phyloP scores from a whole-genome alignment of 1,140 invertebrate genomes.

The Antheraea mylitta region DNA sequence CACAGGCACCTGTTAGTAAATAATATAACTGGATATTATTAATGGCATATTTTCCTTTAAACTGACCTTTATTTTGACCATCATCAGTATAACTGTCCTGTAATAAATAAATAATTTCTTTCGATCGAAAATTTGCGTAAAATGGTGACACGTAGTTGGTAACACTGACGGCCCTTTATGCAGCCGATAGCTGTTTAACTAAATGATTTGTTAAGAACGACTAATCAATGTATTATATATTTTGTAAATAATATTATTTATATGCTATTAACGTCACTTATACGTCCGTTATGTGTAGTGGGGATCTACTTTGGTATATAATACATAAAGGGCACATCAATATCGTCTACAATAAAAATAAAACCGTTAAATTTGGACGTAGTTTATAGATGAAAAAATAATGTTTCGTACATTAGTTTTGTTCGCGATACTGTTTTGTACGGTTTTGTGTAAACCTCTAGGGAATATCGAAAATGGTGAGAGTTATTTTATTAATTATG shows the following conservation, averaged over 20 bases:
- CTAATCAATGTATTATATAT: constrained; percentile 20
- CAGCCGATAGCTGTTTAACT: constrained; percentile 9
- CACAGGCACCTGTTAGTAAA: no score
- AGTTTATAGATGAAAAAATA: not conserved
- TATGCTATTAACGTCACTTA: constrained; percentile 22
- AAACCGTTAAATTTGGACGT: not conserved
- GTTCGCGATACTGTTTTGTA: constrained; percentile 11
- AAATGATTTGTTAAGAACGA: constrained; percentile 13
- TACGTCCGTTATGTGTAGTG: constrained; percentile 9
- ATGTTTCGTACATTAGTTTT: constrained; percentile 10
- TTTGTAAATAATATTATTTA: constrained; percentile 24
- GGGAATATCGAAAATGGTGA: constrained; percentile 15
- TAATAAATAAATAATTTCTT: no score
- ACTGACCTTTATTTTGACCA: no score
- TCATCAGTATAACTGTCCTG: no score
- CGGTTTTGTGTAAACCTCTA: constrained; percentile 15
- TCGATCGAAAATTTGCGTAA: not conserved
- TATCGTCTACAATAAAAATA: not conserved
- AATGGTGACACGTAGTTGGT: not conserved
- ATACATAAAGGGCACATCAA: not conserved
- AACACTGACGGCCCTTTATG: not conserved
- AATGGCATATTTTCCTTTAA: no score
- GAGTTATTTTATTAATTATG: not conserved
- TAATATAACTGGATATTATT: no score
- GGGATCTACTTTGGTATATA: constrained; percentile 8